These are phyloP conservation scores for Pterocles burchelli DNA, from an alignment of 2,113 vertebrate genomes.

Conservation along the genomic window DNA sequence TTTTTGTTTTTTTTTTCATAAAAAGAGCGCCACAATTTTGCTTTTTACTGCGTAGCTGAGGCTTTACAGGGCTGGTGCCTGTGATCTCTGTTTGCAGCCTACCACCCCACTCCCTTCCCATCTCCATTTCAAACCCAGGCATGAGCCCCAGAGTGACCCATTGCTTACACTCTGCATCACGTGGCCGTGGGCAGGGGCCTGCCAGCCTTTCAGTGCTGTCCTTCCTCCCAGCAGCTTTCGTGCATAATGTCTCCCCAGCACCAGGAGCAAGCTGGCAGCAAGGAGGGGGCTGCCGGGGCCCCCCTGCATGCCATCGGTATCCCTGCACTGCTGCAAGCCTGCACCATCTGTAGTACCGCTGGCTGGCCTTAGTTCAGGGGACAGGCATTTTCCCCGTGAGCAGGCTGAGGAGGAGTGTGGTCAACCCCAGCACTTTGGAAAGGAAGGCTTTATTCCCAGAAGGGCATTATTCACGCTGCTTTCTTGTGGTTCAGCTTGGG, in stretches of 20 bases:
- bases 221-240: not conserved
- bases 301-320: not conserved
- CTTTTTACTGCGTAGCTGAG: not conserved
- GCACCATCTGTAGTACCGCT: accelerated
- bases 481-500: not conserved
- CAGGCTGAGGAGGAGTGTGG: not conserved
- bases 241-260: accelerated
- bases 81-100: not conserved
- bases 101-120: accelerated
- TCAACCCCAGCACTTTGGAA: not conserved
- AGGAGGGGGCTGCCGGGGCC: not conserved
- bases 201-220: accelerated
- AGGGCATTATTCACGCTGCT: not conserved
- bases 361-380: not conserved
- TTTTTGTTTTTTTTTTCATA: not conserved
- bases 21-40: not conserved
- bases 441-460: not conserved
- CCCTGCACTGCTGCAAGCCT: not conserved
- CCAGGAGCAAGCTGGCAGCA: not conserved
- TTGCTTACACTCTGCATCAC: accelerated
- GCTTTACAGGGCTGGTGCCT: not conserved
- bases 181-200: accelerated
- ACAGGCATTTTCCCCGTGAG: accelerated
- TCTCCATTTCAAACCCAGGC: not conserved
- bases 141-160: accelerated